Conservation (phyloP, 2,888 invertebrate species). For the Synergus gifuensis region DNA sequence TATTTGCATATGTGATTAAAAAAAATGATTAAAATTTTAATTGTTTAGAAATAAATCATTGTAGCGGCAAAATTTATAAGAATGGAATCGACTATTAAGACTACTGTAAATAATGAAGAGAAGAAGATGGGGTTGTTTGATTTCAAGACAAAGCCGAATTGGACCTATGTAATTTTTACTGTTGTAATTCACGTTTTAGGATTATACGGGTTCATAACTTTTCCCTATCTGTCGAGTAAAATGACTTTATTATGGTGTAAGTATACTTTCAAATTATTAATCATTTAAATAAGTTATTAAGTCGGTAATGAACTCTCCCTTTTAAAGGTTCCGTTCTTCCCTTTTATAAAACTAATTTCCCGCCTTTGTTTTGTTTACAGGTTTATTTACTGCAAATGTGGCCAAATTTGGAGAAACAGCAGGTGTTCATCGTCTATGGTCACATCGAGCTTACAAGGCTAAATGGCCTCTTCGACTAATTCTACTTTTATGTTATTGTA, state of each 20-base stretch:
- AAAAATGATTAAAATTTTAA: not conserved
- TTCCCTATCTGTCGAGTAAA: constrained; percentile 8
- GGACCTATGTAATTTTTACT: not conserved
- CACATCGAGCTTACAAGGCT: constrained; percentile 14
- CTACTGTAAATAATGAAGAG: not conserved
- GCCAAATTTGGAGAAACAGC: constrained; percentile 36
- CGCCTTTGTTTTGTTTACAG: not conserved
- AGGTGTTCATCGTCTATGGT: constrained; percentile 23
- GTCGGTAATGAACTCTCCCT: no score
- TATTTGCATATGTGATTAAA: no score
- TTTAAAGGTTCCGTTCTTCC: no score
- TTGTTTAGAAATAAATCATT: not conserved
- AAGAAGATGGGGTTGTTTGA: not conserved
- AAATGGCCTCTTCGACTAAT: constrained; percentile 26
- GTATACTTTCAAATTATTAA: not conserved
- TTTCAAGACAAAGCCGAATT: constrained; percentile 9
- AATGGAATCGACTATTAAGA: not conserved
- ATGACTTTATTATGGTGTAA: constrained; percentile 14
- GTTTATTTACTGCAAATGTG: not conserved
- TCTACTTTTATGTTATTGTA: constrained; percentile 11
- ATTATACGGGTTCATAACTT: constrained; percentile 17
- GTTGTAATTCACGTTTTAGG: not conserved
- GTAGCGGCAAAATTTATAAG: not conserved
- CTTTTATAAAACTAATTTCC: no score
- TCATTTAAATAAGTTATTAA: no score